Base-by-base conservation (phyloP, 2,888 invertebrate species). In the Abscondita cerata region DNA sequence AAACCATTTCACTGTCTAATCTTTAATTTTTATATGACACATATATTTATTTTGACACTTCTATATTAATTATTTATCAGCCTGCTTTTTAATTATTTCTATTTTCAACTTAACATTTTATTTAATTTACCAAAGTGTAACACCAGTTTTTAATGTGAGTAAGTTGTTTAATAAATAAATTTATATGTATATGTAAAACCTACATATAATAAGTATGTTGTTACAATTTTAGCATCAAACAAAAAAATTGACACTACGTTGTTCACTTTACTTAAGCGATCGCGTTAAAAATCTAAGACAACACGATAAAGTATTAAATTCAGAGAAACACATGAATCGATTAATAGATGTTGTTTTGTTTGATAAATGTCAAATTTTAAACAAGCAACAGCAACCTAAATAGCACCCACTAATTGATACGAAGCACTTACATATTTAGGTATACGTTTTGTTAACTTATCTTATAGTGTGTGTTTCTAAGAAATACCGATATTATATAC, bases 81-180 rank as follows among this genome's bases (percentile, higher is more conserved):
- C n/a, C n/a, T n/a, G n/a, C n/a, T n/a, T n/a, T n/a, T n/a, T n/a
- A n/a, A n/a, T n/a, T n/a, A n/a, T n/a, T n/a, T n/a, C n/a, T n/a
- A n/a, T n/a, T n/a, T n/a, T n/a, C n/a, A n/a, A n/a, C n/a, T n/a
- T n/a, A n/a, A n/a, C n/a, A n/a, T n/a, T n/a, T n/a, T n/a, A n/a
- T n/a, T n/a, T n/a, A n/a, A n/a, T n/a, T n/a, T n/a, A n/a, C n/a
- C n/a, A n/a, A n/a, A n/a, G n/a, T n/a, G n/a, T n/a, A n/a, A n/a
- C n/a, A n/a, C n/a, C n/a, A n/a, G n/a, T n/a, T n/a, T 44, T 44
- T 19, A 44, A 44, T 44, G 44, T 44, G 44, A 44, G 19, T 44
- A 44, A 44, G 18, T 15, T 44, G 41, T 16, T 8, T 15, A 41
- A 16, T 41, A 19, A 19, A 15, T 40, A 40, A 13, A 13, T 13